Conservation (phyloP, 2,797 vertebrate species). For the Crenichthys baileyi region DNA sequence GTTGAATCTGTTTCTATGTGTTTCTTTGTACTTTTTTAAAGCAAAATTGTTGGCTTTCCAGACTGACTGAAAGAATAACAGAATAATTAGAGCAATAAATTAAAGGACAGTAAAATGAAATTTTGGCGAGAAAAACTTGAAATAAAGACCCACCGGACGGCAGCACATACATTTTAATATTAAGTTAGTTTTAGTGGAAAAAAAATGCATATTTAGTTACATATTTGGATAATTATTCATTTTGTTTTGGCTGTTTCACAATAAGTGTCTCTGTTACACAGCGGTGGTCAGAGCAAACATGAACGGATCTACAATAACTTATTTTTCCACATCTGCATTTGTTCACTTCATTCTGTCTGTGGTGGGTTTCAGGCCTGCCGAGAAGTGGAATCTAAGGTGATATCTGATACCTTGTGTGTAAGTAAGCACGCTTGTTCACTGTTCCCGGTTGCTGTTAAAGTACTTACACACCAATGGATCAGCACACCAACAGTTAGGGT, state of each 20-base stretch:
- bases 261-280: background rate
- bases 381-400: slow-evolving; percentile 38
- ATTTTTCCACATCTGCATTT: slow-evolving; percentile 43
- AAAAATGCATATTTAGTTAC: background rate
- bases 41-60: background rate
- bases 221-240: background rate
- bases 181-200: background rate
- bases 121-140: background rate
- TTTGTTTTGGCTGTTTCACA: background rate
- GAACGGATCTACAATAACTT: slow-evolving; percentile 9
- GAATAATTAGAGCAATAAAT: background rate
- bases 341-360: slow-evolving; percentile 28
- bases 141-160: background rate
- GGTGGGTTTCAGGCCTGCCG: slow-evolving; percentile 17
- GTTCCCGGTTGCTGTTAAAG: slow-evolving; percentile 61
- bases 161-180: background rate
- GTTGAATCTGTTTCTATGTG: background rate
- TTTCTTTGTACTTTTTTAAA: background rate
- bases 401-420: slow-evolving; percentile 54
- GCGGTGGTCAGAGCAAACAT: background rate
- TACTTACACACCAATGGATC: slow-evolving; percentile 51
- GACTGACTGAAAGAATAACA: background rate
- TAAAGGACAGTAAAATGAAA: background rate
- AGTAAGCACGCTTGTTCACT: slow-evolving; percentile 43
- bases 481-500: slow-evolving; percentile 46